Base-by-base conservation (phyloP, 2,888 invertebrate genomes). In the Drepanosiphum platanoidis region DNA sequence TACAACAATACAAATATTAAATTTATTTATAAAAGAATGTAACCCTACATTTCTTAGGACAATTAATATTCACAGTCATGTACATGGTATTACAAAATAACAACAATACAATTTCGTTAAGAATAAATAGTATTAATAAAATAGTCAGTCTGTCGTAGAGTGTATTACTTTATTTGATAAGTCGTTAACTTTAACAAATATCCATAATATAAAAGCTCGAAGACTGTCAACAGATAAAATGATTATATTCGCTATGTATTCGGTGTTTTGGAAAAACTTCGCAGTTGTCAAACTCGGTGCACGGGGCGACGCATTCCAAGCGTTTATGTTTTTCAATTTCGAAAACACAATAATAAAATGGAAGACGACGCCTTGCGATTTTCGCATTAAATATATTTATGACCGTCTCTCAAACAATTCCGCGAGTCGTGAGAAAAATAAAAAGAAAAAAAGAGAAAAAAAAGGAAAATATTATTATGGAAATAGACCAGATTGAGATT, bases 61-160 rank as follows among this genome's bases (percentile, higher is more conserved):
- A 70, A 79, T 46, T 68, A 79, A 68, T 34, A 75, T 74, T 74
- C 46, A 75, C 75, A 75, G 74, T 22, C 74, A 46, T 83, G 18
- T 74, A 83, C 64, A 83, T 46, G 66, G 34, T 66, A 36, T 83
- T 75, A 83, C 32, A 83, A 66, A 74, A 83, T 74, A 75, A 74
- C 11, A 83, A 83, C 18, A 78, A 70, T 81, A 58, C 36, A 58
- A 39, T 58, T 81, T 30, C n/a, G n/a, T 64, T 61, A 82, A 30
- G 32, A 82, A 61, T 72, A 83, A 74, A 74, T n/a, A 42, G 64
- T 66, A 42, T 22, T 75, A 83, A 83, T 61, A 66, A 83, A 83
- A 83, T 75, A 83, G 74, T 83, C 83, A 83, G 83, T 83, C 83
- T 66, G 74, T 75, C 52, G 46, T 83, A 64, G 74, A 66, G 81